These are phyloP conservation scores for Anthoptus insignis DNA, from an alignment of 2,888 invertebrate species.

Conservation along the genomic window DNA sequence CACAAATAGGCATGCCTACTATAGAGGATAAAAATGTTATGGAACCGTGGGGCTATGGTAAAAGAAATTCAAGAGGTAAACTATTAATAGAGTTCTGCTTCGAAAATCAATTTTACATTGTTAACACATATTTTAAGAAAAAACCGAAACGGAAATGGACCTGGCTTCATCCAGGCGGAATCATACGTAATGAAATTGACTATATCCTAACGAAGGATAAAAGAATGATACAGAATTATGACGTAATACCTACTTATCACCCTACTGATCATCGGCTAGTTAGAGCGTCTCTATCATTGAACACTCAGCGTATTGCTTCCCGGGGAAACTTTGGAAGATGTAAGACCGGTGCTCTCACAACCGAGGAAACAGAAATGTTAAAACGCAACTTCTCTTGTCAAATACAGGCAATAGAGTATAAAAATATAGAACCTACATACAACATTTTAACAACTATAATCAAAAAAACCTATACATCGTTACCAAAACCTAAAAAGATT, in stretches of 20 bases:
- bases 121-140: slow-evolving; percentile 20
- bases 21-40: not conserved
- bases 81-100: not conserved
- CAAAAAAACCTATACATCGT: not conserved
- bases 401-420: not conserved
- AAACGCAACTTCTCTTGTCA: not conserved
- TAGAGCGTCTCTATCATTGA: not conserved
- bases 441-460: not conserved
- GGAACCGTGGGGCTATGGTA: slow-evolving; percentile 4
- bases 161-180: slow-evolving; percentile 16
- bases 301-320: not conserved
- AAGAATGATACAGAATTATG: not conserved
- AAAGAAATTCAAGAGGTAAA: slow-evolving; percentile 13
- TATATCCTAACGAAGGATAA: not conserved
- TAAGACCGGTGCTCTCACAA: not conserved
- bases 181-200: slow-evolving; percentile 9
- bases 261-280: slow-evolving; percentile 7
- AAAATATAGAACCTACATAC: not conserved
- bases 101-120: not conserved
- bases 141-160: slow-evolving; percentile 15
- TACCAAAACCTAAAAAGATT: not conserved
- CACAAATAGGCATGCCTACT: slow-evolving; percentile 4
- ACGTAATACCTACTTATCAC: not conserved
- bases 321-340: not conserved
- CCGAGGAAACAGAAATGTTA: not conserved